Conservation (phyloP, 2,888 invertebrate genomes). For the Tetramorium bicarinatum region DNA sequence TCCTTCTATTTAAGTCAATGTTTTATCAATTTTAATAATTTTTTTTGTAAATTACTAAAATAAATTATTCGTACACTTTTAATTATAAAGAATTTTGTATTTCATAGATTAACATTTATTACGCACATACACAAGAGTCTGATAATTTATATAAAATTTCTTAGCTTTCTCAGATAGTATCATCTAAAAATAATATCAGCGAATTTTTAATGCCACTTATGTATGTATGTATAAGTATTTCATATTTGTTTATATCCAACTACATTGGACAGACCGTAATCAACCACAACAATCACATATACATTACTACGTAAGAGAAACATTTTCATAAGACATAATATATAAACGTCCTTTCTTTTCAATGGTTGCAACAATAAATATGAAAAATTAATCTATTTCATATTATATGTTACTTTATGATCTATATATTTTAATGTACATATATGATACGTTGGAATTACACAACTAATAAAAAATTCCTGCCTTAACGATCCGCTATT, state of each 20-base stretch:
- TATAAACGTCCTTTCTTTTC: background rate
- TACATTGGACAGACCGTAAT: background rate
- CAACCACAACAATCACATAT: background rate
- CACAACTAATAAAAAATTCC: too few relatives aligned
- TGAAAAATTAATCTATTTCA: background rate
- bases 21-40: background rate
- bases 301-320: background rate
- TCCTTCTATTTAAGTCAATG: background rate
- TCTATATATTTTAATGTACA: too few relatives aligned
- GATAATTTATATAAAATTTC: background rate
- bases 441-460: too few relatives aligned
- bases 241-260: background rate
- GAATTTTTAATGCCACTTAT: background rate
- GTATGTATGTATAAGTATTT: accelerated
- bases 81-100: background rate
- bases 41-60: background rate
- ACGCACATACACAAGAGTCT: background rate
- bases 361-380: background rate
- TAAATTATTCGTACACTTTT: background rate
- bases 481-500: too few relatives aligned
- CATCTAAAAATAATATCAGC: background rate
- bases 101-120: background rate
- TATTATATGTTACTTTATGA: too few relatives aligned
- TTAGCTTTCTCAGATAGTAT: background rate
- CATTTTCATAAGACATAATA: background rate